Conservation (phyloP, 2,113 vertebrate genomes). For the Mola mola region DNA sequence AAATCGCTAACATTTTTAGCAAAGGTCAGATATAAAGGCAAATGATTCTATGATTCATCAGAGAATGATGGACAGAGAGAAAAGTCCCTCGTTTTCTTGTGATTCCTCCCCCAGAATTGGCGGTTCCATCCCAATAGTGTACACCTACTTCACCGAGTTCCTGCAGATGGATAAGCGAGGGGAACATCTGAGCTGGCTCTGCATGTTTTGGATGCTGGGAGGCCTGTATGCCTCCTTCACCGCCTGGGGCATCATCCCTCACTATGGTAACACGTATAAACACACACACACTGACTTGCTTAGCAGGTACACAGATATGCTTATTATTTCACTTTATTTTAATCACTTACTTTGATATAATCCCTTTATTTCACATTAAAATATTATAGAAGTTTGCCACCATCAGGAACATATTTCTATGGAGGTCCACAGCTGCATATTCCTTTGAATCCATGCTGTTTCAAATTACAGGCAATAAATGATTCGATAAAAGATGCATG, state of each 20-base stretch:
- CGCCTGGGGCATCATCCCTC: conserved; percentile 98
- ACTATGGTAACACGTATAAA: conserved; percentile 87
- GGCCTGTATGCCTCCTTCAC: conserved; percentile 94
- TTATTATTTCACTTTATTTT: background rate
- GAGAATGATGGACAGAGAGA: background rate
- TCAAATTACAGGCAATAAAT: background rate
- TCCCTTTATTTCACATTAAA: background rate
- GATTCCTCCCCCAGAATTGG: conserved; percentile 84
- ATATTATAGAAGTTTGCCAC: background rate
- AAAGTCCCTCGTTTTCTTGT: background rate
- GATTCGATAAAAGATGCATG: background rate
- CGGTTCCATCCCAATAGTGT: conserved; percentile 94
- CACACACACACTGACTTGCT: background rate
- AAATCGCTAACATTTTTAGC: no score
- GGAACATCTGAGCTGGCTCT: conserved; percentile 98
- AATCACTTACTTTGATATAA: background rate
- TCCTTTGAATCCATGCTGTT: no score
- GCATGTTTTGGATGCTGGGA: conserved; percentile 89
- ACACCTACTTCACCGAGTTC: conserved; percentile 98
- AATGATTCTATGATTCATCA: background rate
- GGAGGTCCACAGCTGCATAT: no score
- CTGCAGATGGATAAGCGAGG: conserved; percentile 96
- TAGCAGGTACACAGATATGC: background rate
- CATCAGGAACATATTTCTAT: background rate
- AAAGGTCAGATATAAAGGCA: background rate